Evolutionary conservation across 2,888 invertebrate species (phyloP).

Genomic region (Itoplectis maculator): DNA sequence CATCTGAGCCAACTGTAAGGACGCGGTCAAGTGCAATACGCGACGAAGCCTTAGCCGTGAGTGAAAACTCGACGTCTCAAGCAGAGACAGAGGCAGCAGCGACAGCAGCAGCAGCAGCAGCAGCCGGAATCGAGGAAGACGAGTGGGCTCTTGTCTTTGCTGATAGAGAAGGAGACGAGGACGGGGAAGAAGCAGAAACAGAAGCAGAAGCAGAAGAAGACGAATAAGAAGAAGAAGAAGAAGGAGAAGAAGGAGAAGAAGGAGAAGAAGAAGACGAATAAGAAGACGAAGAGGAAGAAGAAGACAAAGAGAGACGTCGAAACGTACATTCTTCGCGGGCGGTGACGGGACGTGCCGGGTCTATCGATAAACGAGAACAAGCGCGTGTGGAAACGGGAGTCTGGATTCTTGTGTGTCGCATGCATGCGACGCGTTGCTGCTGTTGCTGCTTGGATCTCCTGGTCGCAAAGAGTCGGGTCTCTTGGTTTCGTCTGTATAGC

Average conservation of each 20-base stretch:
- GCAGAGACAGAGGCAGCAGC: not conserved
- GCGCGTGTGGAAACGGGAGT: constrained; percentile 42
- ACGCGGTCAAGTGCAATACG: constrained; percentile 61
- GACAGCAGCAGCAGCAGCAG: not conserved
- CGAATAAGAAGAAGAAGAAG: too few species aligned
- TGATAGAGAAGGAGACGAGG: not conserved
- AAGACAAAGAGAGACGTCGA: not conserved
- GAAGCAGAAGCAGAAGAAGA: too few species aligned
- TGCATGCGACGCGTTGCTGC: constrained; percentile 9
- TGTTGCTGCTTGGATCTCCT: too few species aligned
- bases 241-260: not conserved
- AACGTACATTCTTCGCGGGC: constrained; percentile 1
- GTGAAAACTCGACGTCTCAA: constrained; percentile 29
- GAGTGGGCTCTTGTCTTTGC: not conserved
- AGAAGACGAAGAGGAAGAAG: not conserved
- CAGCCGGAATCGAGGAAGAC: not conserved
- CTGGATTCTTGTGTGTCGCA: constrained; percentile 37
- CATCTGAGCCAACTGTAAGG: constrained; percentile 45
- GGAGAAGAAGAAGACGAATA: not conserved
- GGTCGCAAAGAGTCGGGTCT: too few species aligned
- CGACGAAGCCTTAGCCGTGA: constrained; percentile 21
- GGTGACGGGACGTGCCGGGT: not conserved
- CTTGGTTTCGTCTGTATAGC: not conserved
- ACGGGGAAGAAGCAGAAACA: too few species aligned
- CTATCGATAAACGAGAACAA: constrained; percentile 56